phyloP scores from a whole-genome alignment of 2,113 vertebrate genomes.

The Myrmecobius fasciatus region DNA sequence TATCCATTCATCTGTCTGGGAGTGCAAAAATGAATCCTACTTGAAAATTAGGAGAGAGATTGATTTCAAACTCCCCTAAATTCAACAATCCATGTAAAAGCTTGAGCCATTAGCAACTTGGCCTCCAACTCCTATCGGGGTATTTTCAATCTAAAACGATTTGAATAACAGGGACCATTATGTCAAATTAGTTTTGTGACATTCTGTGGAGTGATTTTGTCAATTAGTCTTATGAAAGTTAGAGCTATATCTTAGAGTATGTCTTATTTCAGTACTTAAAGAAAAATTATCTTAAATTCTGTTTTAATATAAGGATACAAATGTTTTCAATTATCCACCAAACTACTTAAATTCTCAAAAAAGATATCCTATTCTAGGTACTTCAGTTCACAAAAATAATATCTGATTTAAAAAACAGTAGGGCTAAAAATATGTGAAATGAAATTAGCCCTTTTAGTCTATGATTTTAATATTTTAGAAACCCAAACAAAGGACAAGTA shows the following conservation, averaged over 20 bases:
- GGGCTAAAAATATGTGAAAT: not conserved
- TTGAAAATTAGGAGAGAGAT: not conserved
- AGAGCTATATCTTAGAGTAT: not conserved
- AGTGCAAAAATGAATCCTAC: not conserved
- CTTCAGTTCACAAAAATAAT: conserved; percentile 13
- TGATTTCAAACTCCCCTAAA: not conserved
- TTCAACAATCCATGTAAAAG: not conserved
- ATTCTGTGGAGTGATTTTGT: not conserved
- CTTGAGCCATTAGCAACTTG: not conserved
- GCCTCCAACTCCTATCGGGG: not conserved
- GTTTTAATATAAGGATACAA: rapidly evolving
- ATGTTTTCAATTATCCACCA: not conserved
- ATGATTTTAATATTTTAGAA: not conserved
- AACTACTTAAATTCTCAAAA: not conserved
- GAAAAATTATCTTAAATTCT: not conserved
- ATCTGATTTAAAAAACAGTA: not conserved
- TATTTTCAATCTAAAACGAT: not conserved
- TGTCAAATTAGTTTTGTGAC: not conserved
- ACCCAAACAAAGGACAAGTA: not conserved
- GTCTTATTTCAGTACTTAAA: not conserved
- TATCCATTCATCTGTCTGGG: not conserved
- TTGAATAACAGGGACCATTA: not conserved
- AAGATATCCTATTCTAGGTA: not conserved
- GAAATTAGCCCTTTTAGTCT: not conserved
- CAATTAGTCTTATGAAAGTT: not conserved